Conservation (phyloP, 2,888 invertebrate genomes). For the Amphipoea lucens region DNA sequence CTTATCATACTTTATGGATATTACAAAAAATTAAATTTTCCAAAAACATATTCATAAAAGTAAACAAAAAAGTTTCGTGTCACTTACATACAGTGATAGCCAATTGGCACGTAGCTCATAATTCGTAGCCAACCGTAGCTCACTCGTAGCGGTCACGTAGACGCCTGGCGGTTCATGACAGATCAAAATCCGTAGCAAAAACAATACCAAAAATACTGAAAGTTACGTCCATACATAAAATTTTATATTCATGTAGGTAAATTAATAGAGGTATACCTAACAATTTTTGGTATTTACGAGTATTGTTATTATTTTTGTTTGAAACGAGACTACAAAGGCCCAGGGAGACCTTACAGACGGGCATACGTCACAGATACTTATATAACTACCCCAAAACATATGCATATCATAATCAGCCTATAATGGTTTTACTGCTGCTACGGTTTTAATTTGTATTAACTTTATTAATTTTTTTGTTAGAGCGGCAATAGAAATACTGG, state of each 20-base stretch:
- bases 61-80: neutral
- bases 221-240: slow-evolving; percentile 6
- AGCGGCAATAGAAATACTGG: too few relatives aligned
- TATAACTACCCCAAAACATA: neutral
- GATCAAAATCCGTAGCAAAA: slow-evolving; percentile 53
- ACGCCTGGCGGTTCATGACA: slow-evolving; percentile 43
- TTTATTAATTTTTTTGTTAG: too few relatives aligned
- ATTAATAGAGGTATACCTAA: neutral
- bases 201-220: slow-evolving; percentile 40
- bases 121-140: slow-evolving; percentile 38
- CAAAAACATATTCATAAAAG: neutral
- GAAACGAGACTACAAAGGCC: neutral
- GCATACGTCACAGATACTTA: neutral
- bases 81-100: neutral
- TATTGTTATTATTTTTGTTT: slow-evolving; percentile 22
- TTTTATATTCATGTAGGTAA: neutral
- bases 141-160: slow-evolving; percentile 44
- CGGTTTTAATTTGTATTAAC: too few relatives aligned
- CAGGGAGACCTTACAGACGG: neutral
- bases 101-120: slow-evolving; percentile 46
- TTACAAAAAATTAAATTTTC: neutral
- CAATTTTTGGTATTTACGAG: neutral
- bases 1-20: neutral
- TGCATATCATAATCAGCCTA: neutral
- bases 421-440: neutral